Evolutionary conservation across 1,140 invertebrate species (phyloP).

Genomic region (Fopius arisanus): DNA sequence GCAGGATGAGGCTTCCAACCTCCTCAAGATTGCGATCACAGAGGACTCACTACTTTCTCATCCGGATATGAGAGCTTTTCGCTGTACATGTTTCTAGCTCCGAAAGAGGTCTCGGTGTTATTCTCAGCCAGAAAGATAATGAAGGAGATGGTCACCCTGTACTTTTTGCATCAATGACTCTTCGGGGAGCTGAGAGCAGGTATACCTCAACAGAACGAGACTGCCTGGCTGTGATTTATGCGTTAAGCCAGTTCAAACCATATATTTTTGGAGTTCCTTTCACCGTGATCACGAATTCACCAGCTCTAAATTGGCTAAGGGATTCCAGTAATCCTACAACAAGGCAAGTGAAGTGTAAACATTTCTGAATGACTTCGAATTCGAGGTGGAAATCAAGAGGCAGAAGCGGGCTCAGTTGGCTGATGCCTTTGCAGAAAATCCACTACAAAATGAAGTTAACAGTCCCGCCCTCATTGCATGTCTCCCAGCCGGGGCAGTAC

Average conservation of each 20-base stretch:
- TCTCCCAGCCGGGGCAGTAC: neutral
- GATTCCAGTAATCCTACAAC: neutral
- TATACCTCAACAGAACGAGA: slow-evolving; percentile 46
- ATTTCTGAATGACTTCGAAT: neutral
- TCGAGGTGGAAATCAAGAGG: neutral
- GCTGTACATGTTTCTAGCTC: slow-evolving; percentile 40
- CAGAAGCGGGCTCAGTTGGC: too few relatives aligned
- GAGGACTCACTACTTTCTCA: slow-evolving; percentile 41
- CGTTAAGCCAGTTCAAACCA: slow-evolving; percentile 57
- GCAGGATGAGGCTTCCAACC: neutral
- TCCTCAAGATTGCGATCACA: neutral
- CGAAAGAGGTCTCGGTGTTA: slow-evolving; percentile 32
- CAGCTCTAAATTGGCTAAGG: slow-evolving; percentile 59
- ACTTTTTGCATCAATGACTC: slow-evolving; percentile 34
- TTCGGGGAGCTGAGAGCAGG: slow-evolving; percentile 46
- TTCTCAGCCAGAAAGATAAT: slow-evolving; percentile 28
- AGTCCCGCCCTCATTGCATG: neutral
- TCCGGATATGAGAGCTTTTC: slow-evolving; percentile 42
- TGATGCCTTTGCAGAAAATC: neutral
- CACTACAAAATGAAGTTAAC: neutral
- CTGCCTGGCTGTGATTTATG: slow-evolving; percentile 55
- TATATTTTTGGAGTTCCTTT: slow-evolving; percentile 63
- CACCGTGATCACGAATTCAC: slow-evolving; percentile 63
- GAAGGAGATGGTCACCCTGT: slow-evolving; percentile 33
- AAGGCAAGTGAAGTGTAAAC: neutral